Evolutionary conservation across 2,797 vertebrate species (phyloP).

Genomic region (Rallus crepitans): DNA sequence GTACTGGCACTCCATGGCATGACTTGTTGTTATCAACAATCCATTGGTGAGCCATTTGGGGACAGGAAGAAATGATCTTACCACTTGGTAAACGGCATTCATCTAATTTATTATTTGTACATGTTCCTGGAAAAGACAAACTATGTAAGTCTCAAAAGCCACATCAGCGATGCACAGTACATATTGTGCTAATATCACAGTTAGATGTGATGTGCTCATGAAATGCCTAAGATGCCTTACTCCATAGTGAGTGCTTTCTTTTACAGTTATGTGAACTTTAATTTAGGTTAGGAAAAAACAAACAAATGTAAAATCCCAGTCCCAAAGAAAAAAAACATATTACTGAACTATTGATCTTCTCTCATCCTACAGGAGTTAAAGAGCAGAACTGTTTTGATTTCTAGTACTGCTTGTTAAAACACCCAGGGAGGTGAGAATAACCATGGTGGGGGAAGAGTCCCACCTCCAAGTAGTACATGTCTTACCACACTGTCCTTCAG

Average conservation of each 20-base stretch:
- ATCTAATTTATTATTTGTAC: constrained; percentile 74
- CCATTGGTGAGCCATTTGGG: constrained; percentile 78
- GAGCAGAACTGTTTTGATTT: background rate
- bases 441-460: background rate
- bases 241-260: background rate
- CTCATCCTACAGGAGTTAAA: background rate
- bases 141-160: background rate
- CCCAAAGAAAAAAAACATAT: background rate
- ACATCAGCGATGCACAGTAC: background rate
- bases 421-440: background rate
- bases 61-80: constrained; percentile 69
- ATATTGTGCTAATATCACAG: background rate
- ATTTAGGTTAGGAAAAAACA: background rate
- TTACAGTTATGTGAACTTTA: background rate
- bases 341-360: background rate
- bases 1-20: background rate
- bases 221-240: background rate
- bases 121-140: constrained; percentile 73
- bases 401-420: background rate
- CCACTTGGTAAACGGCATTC: constrained; percentile 81
- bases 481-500: constrained; percentile 85
- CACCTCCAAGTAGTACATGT: background rate
- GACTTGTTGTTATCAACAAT: constrained; percentile 44
- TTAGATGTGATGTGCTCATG: background rate
- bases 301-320: background rate